Base-by-base conservation (phyloP, 92 coral and sea anemone genomes). In the Montipora capitata region DNA sequence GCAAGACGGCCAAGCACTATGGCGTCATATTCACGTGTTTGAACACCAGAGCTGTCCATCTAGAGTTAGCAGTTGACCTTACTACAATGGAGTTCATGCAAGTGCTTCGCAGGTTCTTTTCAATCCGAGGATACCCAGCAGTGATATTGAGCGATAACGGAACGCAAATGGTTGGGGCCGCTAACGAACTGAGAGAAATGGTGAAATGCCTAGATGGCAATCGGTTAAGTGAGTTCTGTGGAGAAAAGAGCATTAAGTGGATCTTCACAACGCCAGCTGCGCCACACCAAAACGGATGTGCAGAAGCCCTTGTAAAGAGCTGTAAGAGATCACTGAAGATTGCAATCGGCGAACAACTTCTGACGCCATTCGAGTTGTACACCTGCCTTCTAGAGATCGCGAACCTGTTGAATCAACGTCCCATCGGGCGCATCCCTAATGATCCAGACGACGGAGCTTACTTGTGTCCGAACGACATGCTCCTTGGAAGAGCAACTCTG, bases 41-140 rank as follows among this genome's bases (percentile, higher is more conserved):
- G 20, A 18, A 18, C 20, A 18, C 20, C 20, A 18, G 20, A 51
- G 91, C 94, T 1, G 87, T 90, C 20, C 87, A 86, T 86, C 57
- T 80, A 12, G 94, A 90, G 39, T 71, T 91, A n/a, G 92, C 94
- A 16, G 76, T 57, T 11, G 92, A 91, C 54, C 49, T 59, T 68
- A 69, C 87, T 12, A 79, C 90, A 45, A 88, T 88, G 92, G 90
- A 92, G 52, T 85, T 83, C 54, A 69, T 88, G 5, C 93, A 92
- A 83, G 93, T 92, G 10, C 95, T 92, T 14, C 77, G 93, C 40
- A 82, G 95, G 62, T 92, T 88, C 87, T 88, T 81, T 42, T 80
- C 92, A 61, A 44, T 66, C 7, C 72, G 93, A 57, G 90, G 87
- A 0, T 75, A 83, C 38, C 93, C 92, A 15, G 58, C 72, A 51